phyloP scores from a whole-genome alignment of 1,140 invertebrate species.

The Papilio xuthus region DNA sequence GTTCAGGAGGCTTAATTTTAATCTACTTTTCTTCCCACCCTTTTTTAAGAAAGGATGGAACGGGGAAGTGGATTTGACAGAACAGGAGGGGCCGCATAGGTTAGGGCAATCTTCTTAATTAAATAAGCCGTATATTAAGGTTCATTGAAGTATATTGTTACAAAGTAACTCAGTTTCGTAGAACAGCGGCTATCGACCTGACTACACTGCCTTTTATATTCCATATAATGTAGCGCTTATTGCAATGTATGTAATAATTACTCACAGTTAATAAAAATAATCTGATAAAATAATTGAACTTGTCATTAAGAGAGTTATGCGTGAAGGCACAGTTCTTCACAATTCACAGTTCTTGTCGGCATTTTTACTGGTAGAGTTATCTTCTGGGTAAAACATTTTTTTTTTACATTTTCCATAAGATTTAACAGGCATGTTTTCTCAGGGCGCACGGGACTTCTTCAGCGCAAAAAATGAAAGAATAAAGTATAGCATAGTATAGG shows the following conservation, averaged over 20 bases:
- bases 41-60: no score
- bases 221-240: neutral
- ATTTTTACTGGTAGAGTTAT: neutral
- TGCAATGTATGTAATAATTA: neutral
- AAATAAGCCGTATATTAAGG: neutral
- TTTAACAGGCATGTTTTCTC: neutral
- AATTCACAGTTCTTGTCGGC: neutral
- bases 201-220: neutral
- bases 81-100: no score
- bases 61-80: no score
- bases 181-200: conserved; percentile 1
- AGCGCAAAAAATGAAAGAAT: no score
- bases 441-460: no score
- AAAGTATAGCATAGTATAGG: no score
- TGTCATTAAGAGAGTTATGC: neutral
- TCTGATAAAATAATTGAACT: neutral
- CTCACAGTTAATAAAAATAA: neutral
- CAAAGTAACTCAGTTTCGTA: neutral
- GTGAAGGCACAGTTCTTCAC: no score
- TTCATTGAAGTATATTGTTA: conserved; percentile 1
- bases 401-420: no score
- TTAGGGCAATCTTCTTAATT: no score
- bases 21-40: no score
- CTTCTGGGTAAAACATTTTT: neutral
- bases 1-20: no score